Evolutionary conservation across 2,113 vertebrate genomes (phyloP).

Genomic region (mouse (Mus musculus)): GRCm39 chr11:76617501-76618000

Average conservation of each 20-base stretch:
- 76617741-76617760: not conserved
- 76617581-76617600: slow-evolving; percentile 76
- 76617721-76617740: slow-evolving; percentile 22
- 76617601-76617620: slow-evolving; percentile 66
- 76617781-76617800: not conserved
- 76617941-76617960: not conserved
- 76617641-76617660: slow-evolving; percentile 37
- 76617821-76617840: not conserved
- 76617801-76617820: not conserved
- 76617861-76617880: slow-evolving; percentile 31
- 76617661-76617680: slow-evolving; percentile 21
- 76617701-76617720: not conserved
- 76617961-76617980: not conserved
- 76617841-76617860: not conserved
- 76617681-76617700: not conserved
- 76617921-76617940: not conserved
- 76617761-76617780: slow-evolving; percentile 59
- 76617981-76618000: slow-evolving; percentile 37
- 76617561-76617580: slow-evolving; percentile 88
- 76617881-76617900: slow-evolving; percentile 5
- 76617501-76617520: slow-evolving; percentile 89
- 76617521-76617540: slow-evolving; percentile 85
- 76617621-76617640: slow-evolving; percentile 74
- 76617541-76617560: slow-evolving; percentile 84
- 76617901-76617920: slow-evolving; percentile 44